Base-by-base conservation (phyloP, 2,888 invertebrate genomes). In the Platycheirus rosarum region DNA sequence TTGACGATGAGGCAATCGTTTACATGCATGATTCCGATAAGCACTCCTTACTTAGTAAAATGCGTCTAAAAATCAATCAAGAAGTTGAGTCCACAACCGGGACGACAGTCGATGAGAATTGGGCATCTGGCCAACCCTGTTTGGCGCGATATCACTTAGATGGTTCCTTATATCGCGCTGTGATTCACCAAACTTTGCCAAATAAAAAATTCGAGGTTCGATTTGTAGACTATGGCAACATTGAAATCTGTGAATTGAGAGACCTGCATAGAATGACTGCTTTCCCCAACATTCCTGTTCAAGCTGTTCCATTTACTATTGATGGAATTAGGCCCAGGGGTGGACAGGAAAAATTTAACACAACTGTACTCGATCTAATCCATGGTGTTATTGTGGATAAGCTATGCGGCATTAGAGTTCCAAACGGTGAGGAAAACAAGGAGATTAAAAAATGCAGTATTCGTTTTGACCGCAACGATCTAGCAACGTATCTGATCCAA, bases 171-270 rank as follows among this genome's bases (percentile, higher is more conserved):
- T 96, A 96, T 88, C 92, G 97, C 71, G 96, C 94, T 5, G 84
- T 85, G 35, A 86, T 48, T 5, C 9, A 69, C 18, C 29, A 57
- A 2, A 78, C 9, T 7, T 16, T 77, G 2, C n/a, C 57, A 0
- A 6, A 71, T 85, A 89, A 1, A 86, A 87, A 62, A 90, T 94
- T 80, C 82, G 91, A 66, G 1, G 93, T 96, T 0, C 91, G 92
- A 62, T 96, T 95, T 89, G 92, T 97, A 0, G 97, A 97, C 90
- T 97, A 95, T 87, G 97, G 97, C 0, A 97, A 96, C 87, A 91
- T 93, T 42, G 97, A 97, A 88, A 88, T 89, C 0, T 93, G 95
- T 71, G 85, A 91, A 0, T 90, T 92, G 11, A 88, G 90, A 0
- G 92, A 93, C 63, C 86, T 97, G 60, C 91, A 94, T 16, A 93